phyloP scores from a whole-genome alignment of 2,113 vertebrate species.

The Nycticebus coucang region DNA sequence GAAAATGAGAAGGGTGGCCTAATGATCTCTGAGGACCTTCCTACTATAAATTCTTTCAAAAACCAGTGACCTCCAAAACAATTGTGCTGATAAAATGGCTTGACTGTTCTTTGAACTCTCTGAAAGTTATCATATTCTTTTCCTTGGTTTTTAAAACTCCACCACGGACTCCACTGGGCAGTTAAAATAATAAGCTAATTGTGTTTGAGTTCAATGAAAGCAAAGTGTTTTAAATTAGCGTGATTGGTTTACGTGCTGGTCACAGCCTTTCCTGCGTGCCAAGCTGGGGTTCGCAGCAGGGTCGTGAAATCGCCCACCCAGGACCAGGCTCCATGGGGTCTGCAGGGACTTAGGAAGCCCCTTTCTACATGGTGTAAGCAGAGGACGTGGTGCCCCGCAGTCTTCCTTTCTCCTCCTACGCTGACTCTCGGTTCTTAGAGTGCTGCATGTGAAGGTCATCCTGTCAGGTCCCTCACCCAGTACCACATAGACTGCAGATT shows the following conservation, averaged over 20 bases:
- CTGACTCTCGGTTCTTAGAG: background rate
- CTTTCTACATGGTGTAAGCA: background rate
- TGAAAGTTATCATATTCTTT: constrained; percentile 69
- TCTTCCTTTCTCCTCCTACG: background rate
- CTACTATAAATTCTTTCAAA: constrained; percentile 40
- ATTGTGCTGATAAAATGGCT: constrained; percentile 55
- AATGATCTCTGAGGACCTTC: background rate
- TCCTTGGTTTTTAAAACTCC: constrained; percentile 60
- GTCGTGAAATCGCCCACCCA: background rate
- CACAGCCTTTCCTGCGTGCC: background rate
- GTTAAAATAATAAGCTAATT: constrained; percentile 79
- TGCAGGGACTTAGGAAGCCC: background rate
- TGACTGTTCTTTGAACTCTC: constrained; percentile 76
- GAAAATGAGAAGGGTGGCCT: background rate
- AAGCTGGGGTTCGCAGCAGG: background rate
- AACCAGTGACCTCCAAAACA: constrained; percentile 37
- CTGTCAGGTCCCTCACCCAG: background rate
- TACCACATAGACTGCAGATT: background rate
- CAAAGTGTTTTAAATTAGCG: constrained; percentile 53
- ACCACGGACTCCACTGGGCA: constrained; percentile 51
- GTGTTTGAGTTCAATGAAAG: constrained; percentile 72
- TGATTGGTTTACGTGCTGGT: constrained; percentile 41
- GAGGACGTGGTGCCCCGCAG: background rate
- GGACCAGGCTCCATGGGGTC: background rate
- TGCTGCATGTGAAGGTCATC: background rate